These are phyloP conservation scores for Porites cylindrica DNA, from an alignment of 92 coral and sea anemone genomes.

Conservation along the genomic window DNA sequence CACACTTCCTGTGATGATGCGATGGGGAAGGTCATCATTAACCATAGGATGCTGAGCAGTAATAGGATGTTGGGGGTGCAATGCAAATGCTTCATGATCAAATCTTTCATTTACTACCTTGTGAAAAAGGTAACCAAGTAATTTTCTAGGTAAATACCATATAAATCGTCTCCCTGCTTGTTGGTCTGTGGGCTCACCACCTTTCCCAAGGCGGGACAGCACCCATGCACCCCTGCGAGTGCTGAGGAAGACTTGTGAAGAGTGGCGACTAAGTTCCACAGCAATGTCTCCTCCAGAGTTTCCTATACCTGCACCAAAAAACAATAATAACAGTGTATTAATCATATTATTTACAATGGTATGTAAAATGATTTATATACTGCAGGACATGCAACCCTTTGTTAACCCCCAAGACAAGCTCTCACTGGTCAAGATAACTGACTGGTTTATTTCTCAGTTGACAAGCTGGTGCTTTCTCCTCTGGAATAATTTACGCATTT, in stretches of 20 bases:
- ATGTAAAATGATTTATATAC: too few species aligned
- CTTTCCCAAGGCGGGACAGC: slow-evolving; percentile 74
- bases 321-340: background rate
- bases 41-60: slow-evolving; percentile 83
- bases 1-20: slow-evolving; percentile 79
- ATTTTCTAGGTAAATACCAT: slow-evolving; percentile 33
- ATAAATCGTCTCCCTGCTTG: slow-evolving; percentile 40
- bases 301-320: slow-evolving; percentile 78
- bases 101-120: slow-evolving; percentile 58
- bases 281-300: slow-evolving; percentile 96
- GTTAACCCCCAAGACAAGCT: too few species aligned
- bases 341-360: too few species aligned
- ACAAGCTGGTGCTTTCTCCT: too few species aligned
- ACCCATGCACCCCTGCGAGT: slow-evolving; percentile 96
- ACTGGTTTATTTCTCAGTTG: too few species aligned
- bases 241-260: slow-evolving; percentile 84
- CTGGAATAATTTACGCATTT: too few species aligned
- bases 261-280: slow-evolving; percentile 94
- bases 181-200: slow-evolving; percentile 85
- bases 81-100: slow-evolving; percentile 71
- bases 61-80: slow-evolving; percentile 73
- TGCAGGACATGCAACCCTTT: too few species aligned
- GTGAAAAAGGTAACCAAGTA: background rate
- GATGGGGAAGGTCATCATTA: slow-evolving; percentile 90
- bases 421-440: too few species aligned